A percentile compares a stretch with the other conserved stretches of the same genome.
Conservation (phyloP, 2,888 invertebrate species). For the Tipula unca region DNA sequence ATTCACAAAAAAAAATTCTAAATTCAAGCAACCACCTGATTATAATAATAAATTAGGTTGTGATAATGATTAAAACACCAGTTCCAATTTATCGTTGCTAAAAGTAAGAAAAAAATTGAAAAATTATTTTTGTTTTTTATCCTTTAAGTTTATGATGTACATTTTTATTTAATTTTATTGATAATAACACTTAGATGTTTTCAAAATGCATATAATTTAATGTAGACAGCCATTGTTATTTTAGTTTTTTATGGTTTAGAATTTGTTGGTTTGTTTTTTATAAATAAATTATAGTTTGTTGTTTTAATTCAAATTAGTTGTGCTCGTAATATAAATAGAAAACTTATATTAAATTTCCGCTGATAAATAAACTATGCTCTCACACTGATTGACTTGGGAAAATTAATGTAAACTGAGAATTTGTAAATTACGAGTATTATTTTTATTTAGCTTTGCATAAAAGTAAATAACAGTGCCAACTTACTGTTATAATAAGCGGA, state of each 20-base stretch:
- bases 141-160: not conserved
- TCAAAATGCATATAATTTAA: not conserved
- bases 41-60: not conserved
- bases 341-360: not conserved
- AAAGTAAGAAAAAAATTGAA: not conserved
- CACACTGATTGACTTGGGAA: no score
- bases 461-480: no score
- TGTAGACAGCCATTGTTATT: not conserved
- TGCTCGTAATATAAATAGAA: not conserved
- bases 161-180: not conserved
- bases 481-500: no score
- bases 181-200: not conserved
- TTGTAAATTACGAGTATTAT: no score
- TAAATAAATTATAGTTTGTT: no score
- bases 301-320: not conserved
- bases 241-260: not conserved
- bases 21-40: not conserved
- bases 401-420: no score
- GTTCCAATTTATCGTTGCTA: not conserved
- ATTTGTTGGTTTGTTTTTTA: not conserved
- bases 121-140: not conserved
- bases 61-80: not conserved
- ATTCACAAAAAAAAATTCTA: no score
- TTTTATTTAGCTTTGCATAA: no score
- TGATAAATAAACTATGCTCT: not conserved